Base-by-base conservation (phyloP, 2,113 vertebrate species). In the Ptilorrhoa leucosticta region DNA sequence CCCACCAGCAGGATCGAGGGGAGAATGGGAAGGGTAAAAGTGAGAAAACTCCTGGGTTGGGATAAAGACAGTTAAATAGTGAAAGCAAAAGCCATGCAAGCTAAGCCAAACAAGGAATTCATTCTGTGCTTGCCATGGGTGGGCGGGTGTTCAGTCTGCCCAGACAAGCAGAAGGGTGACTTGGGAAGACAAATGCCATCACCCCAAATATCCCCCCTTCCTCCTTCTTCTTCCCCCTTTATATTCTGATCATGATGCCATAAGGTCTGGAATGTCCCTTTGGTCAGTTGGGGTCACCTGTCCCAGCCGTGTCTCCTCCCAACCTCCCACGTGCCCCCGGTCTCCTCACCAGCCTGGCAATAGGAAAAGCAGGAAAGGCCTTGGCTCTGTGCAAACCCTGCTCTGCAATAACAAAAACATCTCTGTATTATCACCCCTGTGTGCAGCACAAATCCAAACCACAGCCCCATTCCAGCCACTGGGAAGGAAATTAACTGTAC, bases 1-100 rank as follows among this genome's bases (percentile, higher is more conserved):
- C 68, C 7, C 10, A 13, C 21, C 21, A 31, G 58, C 6, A 56
- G 37, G 68, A 37, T 16, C 0, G 0, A 15, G 50, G 44, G 50
- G 37, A 57, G 37, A 57, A 81, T 15, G 37, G 31, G 42, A 50
- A 57, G 58, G 42, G 10, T 65, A 35, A 64, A 57, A 72, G 35
- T 15, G 15, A 48, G 17, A 64, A 79, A 40, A 42, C 35, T 65
- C 27, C 23, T 72, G 37, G 22, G 12, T 9, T 57, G 31, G 33
- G 15, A 42, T 72, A 33, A 72, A 64, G 28, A 27, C 1, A 2
- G 14, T 58, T 75, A 58, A 18, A 58, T 35, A 37, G 15, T 42
- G 17, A 64, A 19, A 64, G 21, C 47, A 65, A 72, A 57, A 65
- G 22, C 27, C 30, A 11, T 19, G 18, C 17, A 50, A 57, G 35